A percentile compares a stretch with the other conserved stretches of the same genome.
Conservation (phyloP, 2,888 invertebrate species). For the Polyploca ridens region DNA sequence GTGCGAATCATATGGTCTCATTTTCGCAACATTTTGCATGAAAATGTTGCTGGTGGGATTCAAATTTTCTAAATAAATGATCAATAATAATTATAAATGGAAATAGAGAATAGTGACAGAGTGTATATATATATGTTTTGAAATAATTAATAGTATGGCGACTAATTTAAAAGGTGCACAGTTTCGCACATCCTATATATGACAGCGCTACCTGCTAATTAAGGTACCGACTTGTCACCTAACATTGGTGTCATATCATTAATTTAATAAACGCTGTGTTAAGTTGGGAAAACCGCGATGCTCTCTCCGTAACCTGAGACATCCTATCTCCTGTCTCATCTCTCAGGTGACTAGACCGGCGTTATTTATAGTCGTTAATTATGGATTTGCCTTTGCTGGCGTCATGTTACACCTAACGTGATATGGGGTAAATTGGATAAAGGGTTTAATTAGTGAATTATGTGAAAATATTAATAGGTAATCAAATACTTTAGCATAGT, state of each 20-base stretch:
- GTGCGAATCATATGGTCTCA: no score
- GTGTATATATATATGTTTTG: no score
- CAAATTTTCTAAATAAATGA: no score
- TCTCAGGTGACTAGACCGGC: slow-evolving; percentile 4
- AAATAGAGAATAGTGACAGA: no score
- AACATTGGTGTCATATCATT: not conserved
- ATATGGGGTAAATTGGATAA: slow-evolving; percentile 3
- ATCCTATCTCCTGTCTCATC: not conserved
- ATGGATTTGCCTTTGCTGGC: not conserved
- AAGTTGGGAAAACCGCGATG: not conserved
- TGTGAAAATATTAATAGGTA: not conserved
- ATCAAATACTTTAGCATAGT: not conserved
- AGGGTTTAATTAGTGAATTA: not conserved
- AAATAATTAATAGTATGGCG: no score
- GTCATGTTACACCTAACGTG: not conserved
- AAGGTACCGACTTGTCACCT: no score
- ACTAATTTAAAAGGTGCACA: no score
- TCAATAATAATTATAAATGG: no score
- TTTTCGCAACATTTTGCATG: no score
- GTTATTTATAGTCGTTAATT: slow-evolving; percentile 3
- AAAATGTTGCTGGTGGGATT: no score
- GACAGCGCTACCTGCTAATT: not conserved
- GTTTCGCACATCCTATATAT: no score
- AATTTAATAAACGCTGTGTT: not conserved
- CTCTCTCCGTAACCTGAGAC: not conserved